Conservation (phyloP, 2,888 invertebrate genomes). For the Fissipunctia ypsillon region DNA sequence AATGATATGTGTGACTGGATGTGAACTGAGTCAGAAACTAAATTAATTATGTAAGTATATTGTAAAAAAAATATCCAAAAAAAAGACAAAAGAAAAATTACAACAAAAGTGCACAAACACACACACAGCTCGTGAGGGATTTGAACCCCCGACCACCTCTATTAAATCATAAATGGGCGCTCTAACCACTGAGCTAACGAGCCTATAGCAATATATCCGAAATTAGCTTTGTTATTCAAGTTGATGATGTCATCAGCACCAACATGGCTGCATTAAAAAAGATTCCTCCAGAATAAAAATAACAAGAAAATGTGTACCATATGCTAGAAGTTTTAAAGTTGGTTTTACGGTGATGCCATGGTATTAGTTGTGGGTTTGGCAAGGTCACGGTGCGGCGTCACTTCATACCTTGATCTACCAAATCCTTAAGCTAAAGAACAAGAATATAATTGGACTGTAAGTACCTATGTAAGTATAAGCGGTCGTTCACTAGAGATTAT, state of each 20-base stretch:
- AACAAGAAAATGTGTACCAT: neutral
- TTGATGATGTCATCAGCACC: conserved; percentile 26
- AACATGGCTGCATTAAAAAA: neutral
- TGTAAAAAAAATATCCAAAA: neutral
- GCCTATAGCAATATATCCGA: accelerated
- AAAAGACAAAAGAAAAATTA: neutral
- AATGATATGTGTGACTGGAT: neutral
- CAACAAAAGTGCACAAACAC: neutral
- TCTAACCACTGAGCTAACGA: conserved; percentile 76
- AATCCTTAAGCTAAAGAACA: neutral
- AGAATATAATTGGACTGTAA: neutral
- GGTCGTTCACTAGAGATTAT: neutral
- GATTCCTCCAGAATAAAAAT: neutral
- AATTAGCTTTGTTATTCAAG: neutral
- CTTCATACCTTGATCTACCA: conserved; percentile 1
- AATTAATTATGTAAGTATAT: too few relatives aligned
- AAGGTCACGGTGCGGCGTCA: conserved; percentile 25
- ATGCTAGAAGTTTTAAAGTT: accelerated
- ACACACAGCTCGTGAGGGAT: conserved; percentile 74
- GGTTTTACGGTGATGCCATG: conserved; percentile 9
- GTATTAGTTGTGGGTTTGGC: conserved; percentile 1
- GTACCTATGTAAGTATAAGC: neutral
- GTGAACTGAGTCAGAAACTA: too few relatives aligned
- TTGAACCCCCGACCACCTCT: conserved; percentile 74
- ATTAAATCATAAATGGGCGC: conserved; percentile 67